Conservation (phyloP, 2,113 vertebrate species). For the Columba janthina region DNA sequence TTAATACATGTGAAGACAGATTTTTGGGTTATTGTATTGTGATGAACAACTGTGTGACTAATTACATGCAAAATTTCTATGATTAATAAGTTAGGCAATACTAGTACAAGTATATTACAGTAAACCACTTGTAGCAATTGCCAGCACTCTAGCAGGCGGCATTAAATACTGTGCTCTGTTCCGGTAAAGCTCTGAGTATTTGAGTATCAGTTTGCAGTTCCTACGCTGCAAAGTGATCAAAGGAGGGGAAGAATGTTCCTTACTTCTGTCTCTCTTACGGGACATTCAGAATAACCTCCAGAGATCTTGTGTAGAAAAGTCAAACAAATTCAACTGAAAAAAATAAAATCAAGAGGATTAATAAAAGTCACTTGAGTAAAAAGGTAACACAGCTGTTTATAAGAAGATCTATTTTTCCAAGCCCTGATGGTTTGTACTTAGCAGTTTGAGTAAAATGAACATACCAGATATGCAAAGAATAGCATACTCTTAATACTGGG, state of each 20-base stretch:
- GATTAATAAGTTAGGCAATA: constrained; percentile 27
- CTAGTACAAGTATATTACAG: not conserved
- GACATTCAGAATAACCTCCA: not conserved
- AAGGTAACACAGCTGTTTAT: not conserved
- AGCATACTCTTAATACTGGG: not conserved
- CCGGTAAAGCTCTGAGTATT: not conserved
- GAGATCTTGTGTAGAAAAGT: not conserved
- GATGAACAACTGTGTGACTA: not conserved
- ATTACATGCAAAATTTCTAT: not conserved
- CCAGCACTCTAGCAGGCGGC: not conserved
- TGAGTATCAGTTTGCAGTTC: not conserved
- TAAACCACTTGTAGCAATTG: not conserved
- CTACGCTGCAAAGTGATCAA: not conserved
- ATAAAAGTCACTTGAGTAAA: not conserved
- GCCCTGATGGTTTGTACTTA: not conserved
- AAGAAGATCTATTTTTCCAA: not conserved
- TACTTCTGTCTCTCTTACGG: not conserved
- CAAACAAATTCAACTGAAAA: not conserved
- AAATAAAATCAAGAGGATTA: not conserved
- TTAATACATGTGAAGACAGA: not conserved
- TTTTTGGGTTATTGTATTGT: not conserved
- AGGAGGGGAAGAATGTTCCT: not conserved
- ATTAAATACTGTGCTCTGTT: not conserved
- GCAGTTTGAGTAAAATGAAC: not conserved
- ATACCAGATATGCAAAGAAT: not conserved